phyloP scores from a whole-genome alignment of 2,113 vertebrate genomes.

The Tretioscincus oriximinensis region DNA sequence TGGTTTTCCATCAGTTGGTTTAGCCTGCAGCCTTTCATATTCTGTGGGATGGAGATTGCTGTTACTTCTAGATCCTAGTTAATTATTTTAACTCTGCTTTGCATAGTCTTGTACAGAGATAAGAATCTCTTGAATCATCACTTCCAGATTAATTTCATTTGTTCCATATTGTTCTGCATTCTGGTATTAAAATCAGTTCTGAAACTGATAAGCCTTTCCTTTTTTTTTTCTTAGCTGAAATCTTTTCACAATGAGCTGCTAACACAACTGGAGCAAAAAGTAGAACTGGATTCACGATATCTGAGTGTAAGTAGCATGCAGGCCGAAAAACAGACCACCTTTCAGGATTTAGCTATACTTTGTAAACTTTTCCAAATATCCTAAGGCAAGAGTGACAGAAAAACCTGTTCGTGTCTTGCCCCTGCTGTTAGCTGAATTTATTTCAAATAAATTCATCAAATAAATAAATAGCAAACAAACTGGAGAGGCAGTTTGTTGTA shows the following conservation, averaged over 20 bases:
- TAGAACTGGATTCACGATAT: conserved; percentile 94
- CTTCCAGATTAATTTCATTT: neutral
- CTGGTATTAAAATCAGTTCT: neutral
- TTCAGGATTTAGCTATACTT: accelerated
- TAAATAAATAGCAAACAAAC: no score
- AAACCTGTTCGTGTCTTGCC: no score
- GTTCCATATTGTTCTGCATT: neutral
- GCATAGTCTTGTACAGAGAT: neutral
- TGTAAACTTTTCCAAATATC: neutral
- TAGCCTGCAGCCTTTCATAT: no score
- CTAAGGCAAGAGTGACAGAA: neutral
- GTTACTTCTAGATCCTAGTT: neutral
- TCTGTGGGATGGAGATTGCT: no score
- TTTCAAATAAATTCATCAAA: no score
- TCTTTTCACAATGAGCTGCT: conserved; percentile 97
- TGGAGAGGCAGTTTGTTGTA: no score
- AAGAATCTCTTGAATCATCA: neutral
- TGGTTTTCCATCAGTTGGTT: no score
- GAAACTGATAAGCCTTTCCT: neutral
- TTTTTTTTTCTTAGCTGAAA: conserved; percentile 80
- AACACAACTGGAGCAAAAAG: conserved; percentile 96
- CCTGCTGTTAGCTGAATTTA: neutral
- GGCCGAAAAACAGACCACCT: neutral
- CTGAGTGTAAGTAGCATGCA: conserved; percentile 84
- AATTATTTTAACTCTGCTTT: neutral